phyloP scores from a whole-genome alignment of 2,888 invertebrate species.

The Empis stercorea region DNA sequence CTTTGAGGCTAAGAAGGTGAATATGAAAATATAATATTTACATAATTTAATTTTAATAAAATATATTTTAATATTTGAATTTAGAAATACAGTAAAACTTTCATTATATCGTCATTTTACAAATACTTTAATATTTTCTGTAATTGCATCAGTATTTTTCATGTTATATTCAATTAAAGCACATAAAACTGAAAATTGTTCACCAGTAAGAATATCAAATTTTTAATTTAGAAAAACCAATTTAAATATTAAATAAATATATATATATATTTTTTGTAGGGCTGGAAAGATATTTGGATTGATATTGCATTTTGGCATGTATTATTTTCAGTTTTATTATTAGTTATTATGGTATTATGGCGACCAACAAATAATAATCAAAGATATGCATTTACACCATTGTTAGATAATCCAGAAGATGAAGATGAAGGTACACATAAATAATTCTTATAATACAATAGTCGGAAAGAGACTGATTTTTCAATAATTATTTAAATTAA shows the following conservation, averaged over 20 bases:
- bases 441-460: not conserved
- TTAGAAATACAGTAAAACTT: conserved; percentile 79
- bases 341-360: conserved; percentile 92
- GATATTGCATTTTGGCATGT: conserved; percentile 95
- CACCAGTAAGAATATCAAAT: conserved; percentile 50
- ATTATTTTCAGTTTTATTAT: conserved; percentile 72
- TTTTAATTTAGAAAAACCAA: not conserved
- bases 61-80: no score
- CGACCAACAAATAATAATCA: conserved; percentile 93
- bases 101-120: conserved; percentile 86
- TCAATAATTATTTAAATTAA: not conserved
- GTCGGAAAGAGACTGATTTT: no score
- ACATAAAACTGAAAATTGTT: conserved; percentile 61
- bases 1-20: conserved; percentile 65
- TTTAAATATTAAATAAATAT: not conserved
- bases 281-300: conserved; percentile 84
- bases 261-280: not conserved
- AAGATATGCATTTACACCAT: conserved; percentile 84
- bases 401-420: conserved; percentile 71
- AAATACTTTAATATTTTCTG: conserved; percentile 83
- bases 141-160: conserved; percentile 79
- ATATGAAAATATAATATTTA: not conserved
- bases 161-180: conserved; percentile 86
- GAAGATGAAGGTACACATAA: conserved; percentile 47
- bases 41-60: not conserved